Base-by-base conservation (phyloP, 2,888 invertebrate species). In the Ceramica pisi region DNA sequence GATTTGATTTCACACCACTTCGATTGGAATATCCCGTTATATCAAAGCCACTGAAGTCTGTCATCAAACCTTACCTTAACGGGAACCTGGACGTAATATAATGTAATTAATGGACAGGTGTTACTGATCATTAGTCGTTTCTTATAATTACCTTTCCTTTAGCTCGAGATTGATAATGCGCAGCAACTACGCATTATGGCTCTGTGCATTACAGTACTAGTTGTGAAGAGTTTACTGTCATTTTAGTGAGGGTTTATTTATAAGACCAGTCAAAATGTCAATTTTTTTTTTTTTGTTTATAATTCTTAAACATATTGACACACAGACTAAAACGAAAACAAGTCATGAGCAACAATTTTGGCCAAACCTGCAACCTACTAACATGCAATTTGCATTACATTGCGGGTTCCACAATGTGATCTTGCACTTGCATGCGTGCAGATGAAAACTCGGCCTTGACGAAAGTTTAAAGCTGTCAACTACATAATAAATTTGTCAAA, bases 51-150 rank as follows among this genome's bases (percentile, higher is more conserved):
- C 21, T 12, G 7, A 50, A 23, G n/a, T 31, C 31, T 41, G 12
- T 19, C 9, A 60, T 71, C 9, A 14, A 51, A 51, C 12, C n/a
- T 44, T 2, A 23, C 23, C 23, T 71, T 71, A 60, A 21, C n/a
- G n/a, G 44, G 35, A 53, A 26, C n/a, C n/a, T 1, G n/a, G 23
- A 12, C 10, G 51, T 14, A 46, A 35, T 53, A 23, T 19, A 44
- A 35, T 19, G 16, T 72, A 38, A 61, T 46, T 62, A 53, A 10
- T 35, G 21, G 16, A 19, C 35, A 53, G 12, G 21, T 61, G 14
- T 46, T 26, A 4, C 7, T 46, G 26, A 62, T 62, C 23, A 72
- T 60, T 72, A 61, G 44, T 14, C 14, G 23, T 44, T 1, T 60
- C 48, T 26, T 48, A 41, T 69, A 38, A 69, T 56, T 69, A 21